These are phyloP conservation scores for Neodiprion pinetum DNA, from an alignment of 1,140 invertebrate species.

Conservation along the genomic window DNA sequence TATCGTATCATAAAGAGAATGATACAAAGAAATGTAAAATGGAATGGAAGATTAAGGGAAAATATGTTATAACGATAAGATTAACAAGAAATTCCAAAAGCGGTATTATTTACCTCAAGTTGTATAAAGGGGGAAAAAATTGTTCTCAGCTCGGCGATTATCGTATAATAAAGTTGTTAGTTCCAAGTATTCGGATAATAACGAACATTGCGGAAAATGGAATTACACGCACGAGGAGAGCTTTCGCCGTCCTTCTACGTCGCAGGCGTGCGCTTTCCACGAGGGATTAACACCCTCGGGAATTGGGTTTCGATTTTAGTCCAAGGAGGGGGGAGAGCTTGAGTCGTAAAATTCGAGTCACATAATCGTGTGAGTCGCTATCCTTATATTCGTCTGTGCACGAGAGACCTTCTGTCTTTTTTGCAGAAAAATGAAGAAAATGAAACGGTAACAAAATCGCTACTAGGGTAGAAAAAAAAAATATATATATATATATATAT, in stretches of 20 bases:
- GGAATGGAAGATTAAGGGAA: too few species aligned
- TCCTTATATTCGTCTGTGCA: constrained; percentile 14
- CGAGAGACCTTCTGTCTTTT: neutral
- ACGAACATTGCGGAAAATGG: constrained; percentile 9
- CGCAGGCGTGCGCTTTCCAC: constrained; percentile 48
- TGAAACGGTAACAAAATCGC: constrained; percentile 11
- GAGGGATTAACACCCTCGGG: constrained; percentile 52
- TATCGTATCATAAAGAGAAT: too few species aligned
- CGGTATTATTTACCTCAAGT: too few species aligned
- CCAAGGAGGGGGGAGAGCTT: constrained; percentile 31
- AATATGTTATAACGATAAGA: too few species aligned
- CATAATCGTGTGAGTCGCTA: constrained; percentile 25
- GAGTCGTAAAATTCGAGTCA: constrained; percentile 49
- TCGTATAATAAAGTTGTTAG: neutral
- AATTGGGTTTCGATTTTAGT: constrained; percentile 56
- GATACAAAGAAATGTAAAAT: too few species aligned
- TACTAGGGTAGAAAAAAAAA: constrained; percentile 3
- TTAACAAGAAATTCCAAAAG: too few species aligned
- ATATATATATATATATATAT: constrained; percentile 20
- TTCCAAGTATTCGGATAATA: neutral
- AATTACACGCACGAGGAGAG: neutral
- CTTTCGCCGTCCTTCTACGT: constrained; percentile 24
- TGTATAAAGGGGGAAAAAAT: too few species aligned
- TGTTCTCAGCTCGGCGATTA: too few species aligned
- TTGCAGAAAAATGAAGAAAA: constrained; percentile 6